These are phyloP conservation scores for Platanista minor DNA, from an alignment of 2,113 vertebrate species.

Conservation along the genomic window DNA sequence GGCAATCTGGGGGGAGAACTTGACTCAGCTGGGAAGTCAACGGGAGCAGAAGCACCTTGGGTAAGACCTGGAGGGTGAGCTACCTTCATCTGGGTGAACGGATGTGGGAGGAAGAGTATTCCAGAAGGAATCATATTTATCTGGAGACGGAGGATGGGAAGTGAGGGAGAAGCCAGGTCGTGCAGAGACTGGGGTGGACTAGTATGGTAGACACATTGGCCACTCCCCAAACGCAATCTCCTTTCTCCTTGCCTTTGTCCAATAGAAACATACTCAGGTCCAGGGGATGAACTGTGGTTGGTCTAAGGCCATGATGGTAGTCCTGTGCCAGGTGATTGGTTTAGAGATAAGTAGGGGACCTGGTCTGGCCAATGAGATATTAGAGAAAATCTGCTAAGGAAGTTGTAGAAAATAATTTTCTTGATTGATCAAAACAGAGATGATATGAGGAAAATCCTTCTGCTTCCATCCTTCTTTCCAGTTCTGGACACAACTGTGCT, in stretches of 20 bases:
- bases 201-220: rapidly evolving
- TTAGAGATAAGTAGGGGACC: not conserved
- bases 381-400: not conserved
- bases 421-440: not conserved
- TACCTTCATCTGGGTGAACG: not conserved
- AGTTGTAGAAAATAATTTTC: not conserved
- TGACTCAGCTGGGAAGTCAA: not conserved
- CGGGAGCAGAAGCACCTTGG: not conserved
- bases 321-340: not conserved
- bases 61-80: not conserved
- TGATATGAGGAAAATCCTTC: not conserved
- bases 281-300: no score
- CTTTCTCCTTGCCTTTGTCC: not conserved
- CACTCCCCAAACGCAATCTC: not conserved
- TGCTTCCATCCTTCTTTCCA: not conserved
- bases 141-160: not conserved
- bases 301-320: not conserved
- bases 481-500: not conserved
- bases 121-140: rapidly evolving
- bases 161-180: not conserved
- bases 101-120: not conserved
- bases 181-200: not conserved
- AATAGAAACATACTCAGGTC: not conserved
- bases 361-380: not conserved
- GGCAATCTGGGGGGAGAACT: not conserved